Percentiles rank a stretch among this genome's conserved stretches.
These are phyloP conservation scores for Octodonta nipae DNA, from an alignment of 2,888 invertebrate genomes.

Conservation along the genomic window DNA sequence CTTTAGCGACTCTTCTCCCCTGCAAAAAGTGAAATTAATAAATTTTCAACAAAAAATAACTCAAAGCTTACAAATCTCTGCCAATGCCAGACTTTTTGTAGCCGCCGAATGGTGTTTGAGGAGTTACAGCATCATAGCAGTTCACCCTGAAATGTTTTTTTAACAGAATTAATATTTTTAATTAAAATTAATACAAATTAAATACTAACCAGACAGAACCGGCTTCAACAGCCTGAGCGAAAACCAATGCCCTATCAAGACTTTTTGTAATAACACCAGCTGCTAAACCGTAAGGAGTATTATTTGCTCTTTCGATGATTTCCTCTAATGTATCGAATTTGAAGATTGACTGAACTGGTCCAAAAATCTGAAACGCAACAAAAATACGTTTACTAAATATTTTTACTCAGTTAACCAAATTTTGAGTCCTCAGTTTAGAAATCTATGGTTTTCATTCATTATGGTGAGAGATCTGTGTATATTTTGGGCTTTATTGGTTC, in stretches of 20 bases:
- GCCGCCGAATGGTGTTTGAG: slow-evolving; percentile 80
- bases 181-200: too few species aligned
- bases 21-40: not conserved
- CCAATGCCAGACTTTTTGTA: slow-evolving; percentile 78
- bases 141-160: slow-evolving; percentile 48
- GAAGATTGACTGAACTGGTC: slow-evolving; percentile 75
- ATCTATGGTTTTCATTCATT: too few species aligned
- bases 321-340: slow-evolving; percentile 69
- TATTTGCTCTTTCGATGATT: slow-evolving; percentile 69
- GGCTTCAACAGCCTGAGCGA: slow-evolving; percentile 59
- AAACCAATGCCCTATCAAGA: slow-evolving; percentile 60
- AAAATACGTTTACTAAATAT: slow-evolving; percentile 2
- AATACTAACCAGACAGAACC: slow-evolving; percentile 66
- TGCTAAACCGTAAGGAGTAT: slow-evolving; percentile 67
- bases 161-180: too few species aligned
- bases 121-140: slow-evolving; percentile 52
- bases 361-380: slow-evolving; percentile 58
- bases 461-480: too few species aligned
- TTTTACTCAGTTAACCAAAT: too few species aligned
- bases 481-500: too few species aligned
- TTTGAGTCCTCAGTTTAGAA: too few species aligned
- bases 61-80: slow-evolving; percentile 52
- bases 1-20: not conserved
- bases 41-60: not conserved
- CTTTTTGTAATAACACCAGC: slow-evolving; percentile 71